Evolutionary conservation across 2,888 invertebrate genomes (phyloP), one percentile per base, ranked within the genome.

Genomic region (Apamea anceps): DNA sequence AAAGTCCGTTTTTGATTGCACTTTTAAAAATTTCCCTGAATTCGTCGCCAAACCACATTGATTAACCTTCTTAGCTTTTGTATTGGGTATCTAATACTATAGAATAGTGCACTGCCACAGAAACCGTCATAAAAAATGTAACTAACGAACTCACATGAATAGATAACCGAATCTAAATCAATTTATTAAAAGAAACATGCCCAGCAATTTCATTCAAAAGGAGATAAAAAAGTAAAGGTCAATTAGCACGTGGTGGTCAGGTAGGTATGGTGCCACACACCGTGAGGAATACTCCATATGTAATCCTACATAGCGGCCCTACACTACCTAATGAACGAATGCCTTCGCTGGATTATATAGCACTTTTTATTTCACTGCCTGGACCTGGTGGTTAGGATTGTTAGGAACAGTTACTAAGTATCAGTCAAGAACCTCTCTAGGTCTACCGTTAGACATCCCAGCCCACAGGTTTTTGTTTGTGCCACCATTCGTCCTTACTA

Each of bases 321-420:
- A 42, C 57, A n/a, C 68, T 48, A n/a, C 6, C 67, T 79, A 72
- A 81, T 78, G 62, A 77, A 86, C 62, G 74, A 86, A 81, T 84
- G 57, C 81, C 84, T 67, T 60, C 21, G 76, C 84, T 81, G 72
- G 79, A 79, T 72, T 76, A 82, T 78, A 84, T 81, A 84, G 82
- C 81, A 84, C 80, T 93, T 93, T 92, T 92, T 92, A 83, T 88
- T 83, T 80, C 84, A 75, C 75, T 81, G 78, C 84, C 75, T 85
- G 84, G 77, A 77, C 79, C 67, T 71, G 74, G 88, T 87, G 82
- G 91, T 90, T 92, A 92, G 88, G 85, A 91, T 88, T 85, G 91
- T 92, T 92, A 93, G 87, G 78, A 91, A 93, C 93, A 92, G 93
- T 93, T 92, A 91, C 78, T 77, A 79, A 75, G 85, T 75, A 88